A percentile compares a stretch with the other conserved stretches of the same genome.
These are phyloP conservation scores for Gastrophysa polygoni DNA, from an alignment of 2,888 invertebrate species.

Conservation along the genomic window DNA sequence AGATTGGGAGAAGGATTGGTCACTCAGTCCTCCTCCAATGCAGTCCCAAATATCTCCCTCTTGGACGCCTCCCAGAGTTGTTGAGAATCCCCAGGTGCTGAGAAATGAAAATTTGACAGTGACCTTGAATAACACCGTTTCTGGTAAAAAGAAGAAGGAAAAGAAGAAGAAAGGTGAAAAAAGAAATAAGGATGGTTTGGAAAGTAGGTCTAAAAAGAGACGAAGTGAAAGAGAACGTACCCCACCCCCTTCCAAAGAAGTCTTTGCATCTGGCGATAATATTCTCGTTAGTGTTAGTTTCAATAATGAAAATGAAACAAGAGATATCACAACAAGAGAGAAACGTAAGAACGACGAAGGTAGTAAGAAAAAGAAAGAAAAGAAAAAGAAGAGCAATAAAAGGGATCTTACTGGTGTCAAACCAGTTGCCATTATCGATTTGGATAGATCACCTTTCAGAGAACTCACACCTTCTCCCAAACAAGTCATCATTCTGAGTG, in stretches of 20 bases:
- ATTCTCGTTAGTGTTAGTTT: conserved; percentile 93
- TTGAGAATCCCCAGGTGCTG: conserved; percentile 48
- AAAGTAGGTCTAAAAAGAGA: conserved; percentile 51
- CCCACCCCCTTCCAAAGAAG: conserved; percentile 82
- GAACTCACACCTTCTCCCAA: conserved; percentile 81
- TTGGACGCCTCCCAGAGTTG: conserved; percentile 68
- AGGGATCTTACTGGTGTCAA: conserved; percentile 60
- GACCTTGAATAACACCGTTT: conserved; percentile 63
- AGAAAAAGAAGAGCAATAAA: conserved; percentile 53
- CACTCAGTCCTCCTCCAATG: conserved; percentile 65
- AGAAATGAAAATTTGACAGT: conserved; percentile 65
- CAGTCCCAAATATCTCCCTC: conserved; percentile 55
- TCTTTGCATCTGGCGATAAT: conserved; percentile 91
- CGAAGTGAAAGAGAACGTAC: conserved; percentile 57
- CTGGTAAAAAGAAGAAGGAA: conserved; percentile 58
- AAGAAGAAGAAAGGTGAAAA: conserved; percentile 54
- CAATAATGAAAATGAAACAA: conserved; percentile 67
- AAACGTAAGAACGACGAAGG: conserved; percentile 56
- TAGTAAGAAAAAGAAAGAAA: conserved; percentile 53
- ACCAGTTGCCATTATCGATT: conserved; percentile 84
- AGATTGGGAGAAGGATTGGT: conserved; percentile 54
- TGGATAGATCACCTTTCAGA: conserved; percentile 84
- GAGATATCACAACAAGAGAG: conserved; percentile 51
- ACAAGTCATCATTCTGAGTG: conserved; percentile 82
- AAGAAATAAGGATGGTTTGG: conserved; percentile 42